Evolutionary conservation across 2,113 vertebrate genomes (phyloP).

Genomic region (Tragelaphus strepsiceros): DNA sequence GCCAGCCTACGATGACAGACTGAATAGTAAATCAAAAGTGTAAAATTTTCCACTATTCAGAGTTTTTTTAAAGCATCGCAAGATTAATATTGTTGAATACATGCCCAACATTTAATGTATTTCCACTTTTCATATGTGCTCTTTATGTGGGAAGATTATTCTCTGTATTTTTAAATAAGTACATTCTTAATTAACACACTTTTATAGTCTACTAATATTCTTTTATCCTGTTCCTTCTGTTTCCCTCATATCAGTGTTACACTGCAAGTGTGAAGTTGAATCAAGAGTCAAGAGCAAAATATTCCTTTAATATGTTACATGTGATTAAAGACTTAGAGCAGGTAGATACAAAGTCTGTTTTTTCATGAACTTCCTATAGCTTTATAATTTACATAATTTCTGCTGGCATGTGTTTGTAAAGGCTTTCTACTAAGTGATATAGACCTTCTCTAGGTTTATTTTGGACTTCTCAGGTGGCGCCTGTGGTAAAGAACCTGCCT

Average conservation of each 20-base stretch:
- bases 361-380: background rate
- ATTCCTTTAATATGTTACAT: background rate
- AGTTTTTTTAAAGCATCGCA: background rate
- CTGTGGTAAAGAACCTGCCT: background rate
- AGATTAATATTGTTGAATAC: background rate
- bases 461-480: background rate
- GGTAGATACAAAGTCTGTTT: background rate
- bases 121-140: background rate
- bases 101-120: background rate
- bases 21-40: background rate
- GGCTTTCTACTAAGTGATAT: background rate
- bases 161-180: background rate
- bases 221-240: background rate
- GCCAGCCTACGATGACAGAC: background rate
- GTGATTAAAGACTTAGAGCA: background rate
- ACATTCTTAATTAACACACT: background rate
- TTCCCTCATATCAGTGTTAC: background rate
- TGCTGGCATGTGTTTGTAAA: background rate
- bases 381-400: slow-evolving; percentile 12
- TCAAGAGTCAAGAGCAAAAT: background rate
- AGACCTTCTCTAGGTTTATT: background rate
- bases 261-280: slow-evolving; percentile 6
- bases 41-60: background rate
- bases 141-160: background rate
- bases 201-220: background rate